phyloP scores from a whole-genome alignment of 2,888 invertebrate genomes.

The Parnassius orleans region DNA sequence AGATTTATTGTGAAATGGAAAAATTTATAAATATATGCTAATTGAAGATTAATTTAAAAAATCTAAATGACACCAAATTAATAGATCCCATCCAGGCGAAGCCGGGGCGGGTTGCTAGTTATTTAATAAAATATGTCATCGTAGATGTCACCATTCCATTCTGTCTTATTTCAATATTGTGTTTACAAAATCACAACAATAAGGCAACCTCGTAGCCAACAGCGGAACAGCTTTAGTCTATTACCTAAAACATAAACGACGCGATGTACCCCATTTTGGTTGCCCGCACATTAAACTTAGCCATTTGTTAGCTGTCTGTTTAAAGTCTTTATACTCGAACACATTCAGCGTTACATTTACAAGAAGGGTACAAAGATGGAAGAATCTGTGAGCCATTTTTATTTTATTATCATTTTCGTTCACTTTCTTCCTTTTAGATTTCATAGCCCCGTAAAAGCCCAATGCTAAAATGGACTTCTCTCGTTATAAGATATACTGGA shows the following conservation, averaged over 20 bases:
- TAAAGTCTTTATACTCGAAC: constrained; percentile 1
- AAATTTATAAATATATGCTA: too few relatives aligned
- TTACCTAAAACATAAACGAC: constrained; percentile 5
- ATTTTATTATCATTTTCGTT: too few relatives aligned
- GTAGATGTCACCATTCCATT: background rate
- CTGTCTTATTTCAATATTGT: background rate
- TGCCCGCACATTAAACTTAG: constrained; percentile 4
- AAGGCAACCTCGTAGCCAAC: background rate
- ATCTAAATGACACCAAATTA: too few relatives aligned
- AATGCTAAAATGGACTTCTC: too few relatives aligned
- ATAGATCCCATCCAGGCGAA: too few relatives aligned
- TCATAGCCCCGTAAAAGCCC: too few relatives aligned
- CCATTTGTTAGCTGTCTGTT: background rate
- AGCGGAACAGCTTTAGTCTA: constrained; percentile 1
- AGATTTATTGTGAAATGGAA: too few relatives aligned
- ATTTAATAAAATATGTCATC: too few relatives aligned
- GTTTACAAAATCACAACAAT: background rate
- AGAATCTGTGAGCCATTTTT: background rate
- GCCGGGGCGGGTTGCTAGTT: too few relatives aligned
- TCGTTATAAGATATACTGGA: too few relatives aligned
- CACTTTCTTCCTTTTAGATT: too few relatives aligned
- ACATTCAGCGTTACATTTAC: background rate
- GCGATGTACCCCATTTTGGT: background rate
- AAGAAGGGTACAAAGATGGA: background rate
- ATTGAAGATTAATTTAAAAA: too few relatives aligned